These are phyloP conservation scores for Apogon talboti DNA, from an alignment of 2,797 vertebrate species.

Conservation along the genomic window DNA sequence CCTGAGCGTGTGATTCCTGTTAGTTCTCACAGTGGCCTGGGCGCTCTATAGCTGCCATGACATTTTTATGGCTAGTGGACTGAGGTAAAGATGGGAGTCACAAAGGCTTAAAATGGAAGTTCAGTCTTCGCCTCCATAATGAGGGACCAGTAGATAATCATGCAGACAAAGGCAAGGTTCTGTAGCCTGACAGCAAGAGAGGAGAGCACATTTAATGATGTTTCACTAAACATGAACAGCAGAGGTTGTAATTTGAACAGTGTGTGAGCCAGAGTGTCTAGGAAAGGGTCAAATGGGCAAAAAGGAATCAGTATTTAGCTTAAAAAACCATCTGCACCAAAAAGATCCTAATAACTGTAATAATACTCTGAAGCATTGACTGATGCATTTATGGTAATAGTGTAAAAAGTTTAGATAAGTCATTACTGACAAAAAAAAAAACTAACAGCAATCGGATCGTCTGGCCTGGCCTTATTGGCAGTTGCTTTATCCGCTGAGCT, in stretches of 20 bases:
- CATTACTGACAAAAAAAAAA: too few relatives aligned
- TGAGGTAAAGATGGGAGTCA: slow-evolving; percentile 73
- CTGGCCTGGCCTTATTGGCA: too few relatives aligned
- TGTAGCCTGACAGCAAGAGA: slow-evolving; percentile 37
- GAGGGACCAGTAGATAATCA: slow-evolving; percentile 64
- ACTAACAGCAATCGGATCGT: too few relatives aligned
- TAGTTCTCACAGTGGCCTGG: slow-evolving; percentile 39
- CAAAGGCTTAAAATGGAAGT: slow-evolving; percentile 68
- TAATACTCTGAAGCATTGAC: too few relatives aligned
- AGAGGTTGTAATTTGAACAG: slow-evolving; percentile 20
- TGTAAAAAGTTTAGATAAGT: too few relatives aligned
- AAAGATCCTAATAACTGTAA: too few relatives aligned
- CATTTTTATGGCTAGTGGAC: slow-evolving; percentile 73
- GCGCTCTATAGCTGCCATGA: slow-evolving; percentile 55
- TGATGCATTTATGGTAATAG: background rate
- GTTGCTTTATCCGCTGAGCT: too few relatives aligned
- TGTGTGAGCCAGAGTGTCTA: background rate
- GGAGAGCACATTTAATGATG: slow-evolving; percentile 39
- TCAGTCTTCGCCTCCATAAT: slow-evolving; percentile 57
- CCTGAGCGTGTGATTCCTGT: slow-evolving; percentile 49
- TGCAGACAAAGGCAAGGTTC: slow-evolving; percentile 56
- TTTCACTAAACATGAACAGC: slow-evolving; percentile 44
- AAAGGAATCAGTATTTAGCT: background rate
- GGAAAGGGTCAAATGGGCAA: slow-evolving; percentile 12
- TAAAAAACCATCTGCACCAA: background rate